A percentile compares a stretch with the other conserved stretches of the same genome.
Evolutionary conservation across 2,888 invertebrate species (phyloP).

Genomic region (Cacoxenus indagator): DNA sequence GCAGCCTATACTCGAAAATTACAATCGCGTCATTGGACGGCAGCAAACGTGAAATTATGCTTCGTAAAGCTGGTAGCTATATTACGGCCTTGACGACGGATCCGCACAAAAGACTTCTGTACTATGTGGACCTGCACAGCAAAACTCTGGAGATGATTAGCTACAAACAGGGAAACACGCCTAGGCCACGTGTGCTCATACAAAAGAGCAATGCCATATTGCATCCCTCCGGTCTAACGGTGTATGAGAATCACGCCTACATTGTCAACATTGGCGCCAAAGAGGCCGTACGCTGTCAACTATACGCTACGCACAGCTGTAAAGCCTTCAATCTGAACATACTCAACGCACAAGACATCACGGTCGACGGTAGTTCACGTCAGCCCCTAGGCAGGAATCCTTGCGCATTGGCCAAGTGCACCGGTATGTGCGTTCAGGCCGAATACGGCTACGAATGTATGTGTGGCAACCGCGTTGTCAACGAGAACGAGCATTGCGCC

Average conservation of each 20-base stretch:
- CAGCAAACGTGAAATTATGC: conserved; percentile 69
- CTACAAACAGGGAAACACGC: conserved; percentile 66
- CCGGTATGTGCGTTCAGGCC: conserved; percentile 76
- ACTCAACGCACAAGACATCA: conserved; percentile 72
- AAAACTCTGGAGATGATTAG: conserved; percentile 72
- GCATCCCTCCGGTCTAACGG: conserved; percentile 77
- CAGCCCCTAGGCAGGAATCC: conserved; percentile 73
- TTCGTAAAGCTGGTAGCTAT: conserved; percentile 58
- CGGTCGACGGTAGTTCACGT: conserved; percentile 73
- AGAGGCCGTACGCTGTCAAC: conserved; percentile 75
- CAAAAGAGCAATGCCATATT: conserved; percentile 71
- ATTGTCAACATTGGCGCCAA: conserved; percentile 75
- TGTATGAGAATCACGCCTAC: conserved; percentile 84
- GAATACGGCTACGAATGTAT: conserved; percentile 73
- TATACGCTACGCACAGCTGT: conserved; percentile 73
- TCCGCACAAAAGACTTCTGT: conserved; percentile 76
- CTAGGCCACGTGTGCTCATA: conserved; percentile 69
- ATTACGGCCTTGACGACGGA: conserved; percentile 73
- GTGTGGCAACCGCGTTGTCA: conserved; percentile 72
- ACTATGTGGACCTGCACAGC: conserved; percentile 80
- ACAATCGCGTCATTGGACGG: conserved; percentile 75
- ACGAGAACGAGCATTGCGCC: conserved; percentile 65
- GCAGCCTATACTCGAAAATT: conserved; percentile 71
- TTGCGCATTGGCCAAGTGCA: conserved; percentile 74
- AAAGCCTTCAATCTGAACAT: conserved; percentile 70